Evolutionary conservation across 2,888 invertebrate species (phyloP).

Genomic region (Nemurella pictetii): DNA sequence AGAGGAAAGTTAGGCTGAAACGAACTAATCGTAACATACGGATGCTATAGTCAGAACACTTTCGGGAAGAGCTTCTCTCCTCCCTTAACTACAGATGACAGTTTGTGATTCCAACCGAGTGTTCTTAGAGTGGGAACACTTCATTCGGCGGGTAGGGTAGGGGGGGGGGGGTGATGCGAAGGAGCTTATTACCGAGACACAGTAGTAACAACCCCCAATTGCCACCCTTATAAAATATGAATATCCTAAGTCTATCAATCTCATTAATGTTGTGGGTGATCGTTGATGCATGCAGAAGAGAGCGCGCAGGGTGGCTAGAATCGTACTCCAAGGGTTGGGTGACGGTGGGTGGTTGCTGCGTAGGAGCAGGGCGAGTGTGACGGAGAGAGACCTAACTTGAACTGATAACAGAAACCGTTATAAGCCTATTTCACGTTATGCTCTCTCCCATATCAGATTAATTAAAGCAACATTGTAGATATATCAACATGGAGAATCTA

Average conservation of each 20-base stretch:
- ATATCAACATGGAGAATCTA: conserved; percentile 56
- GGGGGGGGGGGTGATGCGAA: neutral
- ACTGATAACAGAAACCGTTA: conserved; percentile 42
- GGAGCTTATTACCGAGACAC: conserved; percentile 16
- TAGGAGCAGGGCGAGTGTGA: conserved; percentile 39
- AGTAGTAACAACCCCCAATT: conserved; percentile 26
- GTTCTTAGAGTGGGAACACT: conserved; percentile 13
- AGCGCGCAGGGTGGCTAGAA: conserved; percentile 41
- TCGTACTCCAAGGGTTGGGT: conserved; percentile 45
- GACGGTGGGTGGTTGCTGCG: no score
- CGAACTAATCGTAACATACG: conserved; percentile 31
- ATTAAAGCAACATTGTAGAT: conserved; percentile 58
- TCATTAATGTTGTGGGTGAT: conserved; percentile 40
- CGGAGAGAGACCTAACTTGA: conserved; percentile 42
- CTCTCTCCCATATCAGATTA: conserved; percentile 52
- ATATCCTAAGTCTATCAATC: conserved; percentile 42
- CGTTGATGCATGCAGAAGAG: conserved; percentile 50
- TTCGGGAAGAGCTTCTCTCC: neutral
- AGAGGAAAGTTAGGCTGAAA: conserved; percentile 15
- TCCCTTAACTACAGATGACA: conserved; percentile 10
- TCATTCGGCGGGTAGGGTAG: neutral
- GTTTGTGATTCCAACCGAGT: neutral
- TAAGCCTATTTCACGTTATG: conserved; percentile 37
- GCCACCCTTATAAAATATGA: conserved; percentile 40
- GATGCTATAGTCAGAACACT: conserved; percentile 1